Percentiles rank a stretch among this genome's conserved stretches.
These are phyloP conservation scores for Chymomyza costata DNA, from an alignment of 1,140 invertebrate species.

Conservation along the genomic window DNA sequence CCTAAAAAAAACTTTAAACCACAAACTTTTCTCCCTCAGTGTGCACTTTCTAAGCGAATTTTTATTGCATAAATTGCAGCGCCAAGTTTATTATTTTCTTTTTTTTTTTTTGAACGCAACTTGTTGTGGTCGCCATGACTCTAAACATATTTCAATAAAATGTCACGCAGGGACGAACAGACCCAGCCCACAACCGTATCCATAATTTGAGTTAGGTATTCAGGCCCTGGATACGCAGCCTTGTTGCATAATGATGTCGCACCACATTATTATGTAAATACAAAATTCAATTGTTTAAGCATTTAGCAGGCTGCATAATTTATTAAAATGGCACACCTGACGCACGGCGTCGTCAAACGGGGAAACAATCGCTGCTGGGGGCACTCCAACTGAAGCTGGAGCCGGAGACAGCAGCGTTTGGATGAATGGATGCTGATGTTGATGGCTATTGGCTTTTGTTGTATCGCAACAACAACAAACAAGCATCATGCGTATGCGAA, in stretches of 20 bases:
- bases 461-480: conserved; percentile 12
- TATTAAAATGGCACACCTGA: conserved; percentile 73
- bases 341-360: conserved; percentile 37
- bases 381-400: background rate
- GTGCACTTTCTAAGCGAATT: no score
- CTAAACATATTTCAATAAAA: conserved; percentile 64
- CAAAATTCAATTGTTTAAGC: conserved; percentile 73
- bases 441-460: conserved; percentile 69
- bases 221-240: background rate
- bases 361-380: conserved; percentile 5
- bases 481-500: conserved; percentile 15
- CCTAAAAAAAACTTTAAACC: no score
- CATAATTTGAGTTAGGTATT: no score
- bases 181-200: background rate
- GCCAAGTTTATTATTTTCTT: no score
- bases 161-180: conserved; percentile 16
- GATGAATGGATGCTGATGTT: conserved; percentile 34
- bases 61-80: no score
- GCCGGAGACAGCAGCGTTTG: conserved; percentile 9
- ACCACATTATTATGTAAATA: conserved; percentile 73
- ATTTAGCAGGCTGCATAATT: conserved; percentile 73
- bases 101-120: conserved; percentile 56
- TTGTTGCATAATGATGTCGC: conserved; percentile 67
- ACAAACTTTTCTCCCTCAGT: no score
- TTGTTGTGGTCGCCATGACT: no score